These are phyloP conservation scores for Theonella swinhoei DNA, from an alignment of 37 sponge, comb jelly and placozoan species.

Conservation along the genomic window DNA sequence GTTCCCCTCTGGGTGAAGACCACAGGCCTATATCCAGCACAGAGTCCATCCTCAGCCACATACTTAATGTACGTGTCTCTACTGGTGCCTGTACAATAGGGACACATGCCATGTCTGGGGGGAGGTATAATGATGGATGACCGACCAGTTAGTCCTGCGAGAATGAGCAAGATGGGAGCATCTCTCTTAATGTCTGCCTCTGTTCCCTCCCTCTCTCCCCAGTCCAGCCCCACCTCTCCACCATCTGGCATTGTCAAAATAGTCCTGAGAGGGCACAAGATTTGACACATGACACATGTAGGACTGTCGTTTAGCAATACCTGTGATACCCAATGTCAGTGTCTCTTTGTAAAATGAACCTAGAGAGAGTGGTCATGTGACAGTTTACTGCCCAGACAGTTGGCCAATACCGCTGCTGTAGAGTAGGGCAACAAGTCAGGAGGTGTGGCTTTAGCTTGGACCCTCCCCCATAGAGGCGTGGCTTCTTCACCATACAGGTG, in stretches of 20 bases:
- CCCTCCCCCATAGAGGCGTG: slow-evolving; percentile 36
- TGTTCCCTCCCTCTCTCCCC: too few species aligned
- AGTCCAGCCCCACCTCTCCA: slow-evolving; percentile 80
- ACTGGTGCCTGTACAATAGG: too few species aligned
- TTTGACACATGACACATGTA: too few species aligned
- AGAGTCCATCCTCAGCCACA: slow-evolving; percentile 57
- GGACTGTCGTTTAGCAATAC: slow-evolving; percentile 11
- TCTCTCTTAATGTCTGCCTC: too few species aligned
- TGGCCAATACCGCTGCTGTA: slow-evolving; percentile 66
- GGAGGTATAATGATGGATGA: neutral
- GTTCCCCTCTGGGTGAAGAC: slow-evolving; percentile 76
- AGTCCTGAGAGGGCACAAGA: slow-evolving; percentile 30
- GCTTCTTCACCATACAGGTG: slow-evolving; percentile 39
- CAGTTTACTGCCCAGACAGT: slow-evolving; percentile 70
- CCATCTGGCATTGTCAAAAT: slow-evolving; percentile 63
- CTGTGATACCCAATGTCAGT: slow-evolving; percentile 51
- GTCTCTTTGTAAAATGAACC: slow-evolving; percentile 49
- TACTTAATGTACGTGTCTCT: slow-evolving; percentile 52
- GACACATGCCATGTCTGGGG: too few species aligned
- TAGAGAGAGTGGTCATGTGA: slow-evolving; percentile 54
- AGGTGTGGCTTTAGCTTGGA: slow-evolving; percentile 4
- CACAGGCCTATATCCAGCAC: slow-evolving; percentile 51
- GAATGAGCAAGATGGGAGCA: slow-evolving; percentile 56
- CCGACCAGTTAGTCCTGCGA: slow-evolving; percentile 71
- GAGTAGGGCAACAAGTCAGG: slow-evolving; percentile 45